These are phyloP conservation scores for Panthera leo DNA, from an alignment of 2,113 vertebrate genomes.

Conservation along the genomic window DNA sequence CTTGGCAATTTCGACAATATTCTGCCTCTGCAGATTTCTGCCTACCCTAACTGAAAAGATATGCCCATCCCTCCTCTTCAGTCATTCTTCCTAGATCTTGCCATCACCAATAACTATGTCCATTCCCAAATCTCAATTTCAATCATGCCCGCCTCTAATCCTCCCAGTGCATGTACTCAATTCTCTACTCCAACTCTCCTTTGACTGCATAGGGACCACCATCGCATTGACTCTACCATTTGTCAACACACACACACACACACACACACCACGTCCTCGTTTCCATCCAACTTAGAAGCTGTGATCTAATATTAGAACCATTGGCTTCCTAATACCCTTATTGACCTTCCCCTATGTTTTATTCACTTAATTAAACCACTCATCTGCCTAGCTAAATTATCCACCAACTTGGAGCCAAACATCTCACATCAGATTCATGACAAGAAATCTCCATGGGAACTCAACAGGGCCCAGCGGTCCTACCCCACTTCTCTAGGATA, in stretches of 20 bases:
- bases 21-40: not conserved
- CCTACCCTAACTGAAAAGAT: not conserved
- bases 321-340: not conserved
- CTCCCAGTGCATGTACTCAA: not conserved
- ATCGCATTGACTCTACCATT: not conserved
- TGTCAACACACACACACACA: not conserved
- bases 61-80: not conserved
- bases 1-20: not conserved
- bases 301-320: not conserved
- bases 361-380: not conserved
- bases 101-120: not conserved
- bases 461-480: not conserved
- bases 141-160: fast-evolving
- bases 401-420: not conserved
- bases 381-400: not conserved
- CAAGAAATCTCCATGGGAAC: not conserved
- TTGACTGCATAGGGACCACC: not conserved
- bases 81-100: not conserved
- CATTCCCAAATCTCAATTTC: not conserved
- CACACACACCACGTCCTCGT: not conserved
- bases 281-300: not conserved
- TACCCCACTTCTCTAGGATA: not conserved
- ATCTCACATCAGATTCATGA: not conserved
- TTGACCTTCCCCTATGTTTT: not conserved
- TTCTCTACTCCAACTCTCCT: not conserved